Base-by-base conservation (phyloP, 2,888 invertebrate genomes). In the Actias luna region DNA sequence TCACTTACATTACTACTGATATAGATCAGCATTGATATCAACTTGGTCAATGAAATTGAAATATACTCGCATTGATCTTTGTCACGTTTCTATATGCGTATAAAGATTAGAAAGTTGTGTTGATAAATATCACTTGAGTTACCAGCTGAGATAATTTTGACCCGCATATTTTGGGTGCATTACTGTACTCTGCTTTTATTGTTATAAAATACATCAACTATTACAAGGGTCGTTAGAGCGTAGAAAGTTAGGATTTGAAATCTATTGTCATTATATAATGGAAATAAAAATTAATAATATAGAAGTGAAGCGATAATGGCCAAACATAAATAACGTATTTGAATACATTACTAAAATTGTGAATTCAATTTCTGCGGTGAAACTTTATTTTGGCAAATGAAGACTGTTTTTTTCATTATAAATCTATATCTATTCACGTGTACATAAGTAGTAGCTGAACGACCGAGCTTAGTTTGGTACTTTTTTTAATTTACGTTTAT, bases 101-200 rank as follows among this genome's bases (percentile, higher is more conserved):
- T 71, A 73, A 75, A 82, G 79, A 86, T 88, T 88, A 90, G 89
- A 91, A 91, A 91, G 89, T 87, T 71, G 71, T 68, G 66, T 71
- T 74, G 76, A 78, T 82, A 72, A 46, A 71, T 76, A 84, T 82
- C 77, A 63, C 69, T 69, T 66, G 63, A 67, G 66, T 73, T 70
- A 69, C 70, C 72, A 52, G 27, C 50, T 52, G 25, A 55, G 29
- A 55, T 55, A 55, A 55, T 55, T 29, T 55, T 55, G 55, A 55
- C 55, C 29, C 29, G 14, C 29, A 16, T 55, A 29, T 70, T n/a
- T n/a, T 72, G 74, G 61, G 42, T 61, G 78, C 78, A 79, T 80
- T 84, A 77, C 67, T 66, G 68, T 72, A 77, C 68, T 63, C 59
- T 66, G 71, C 74, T 74, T 73, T 73, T 75, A 69, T 74, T 84